Conservation (phyloP, 2,113 vertebrate genomes). For the Emydocephalus ijimae region DNA sequence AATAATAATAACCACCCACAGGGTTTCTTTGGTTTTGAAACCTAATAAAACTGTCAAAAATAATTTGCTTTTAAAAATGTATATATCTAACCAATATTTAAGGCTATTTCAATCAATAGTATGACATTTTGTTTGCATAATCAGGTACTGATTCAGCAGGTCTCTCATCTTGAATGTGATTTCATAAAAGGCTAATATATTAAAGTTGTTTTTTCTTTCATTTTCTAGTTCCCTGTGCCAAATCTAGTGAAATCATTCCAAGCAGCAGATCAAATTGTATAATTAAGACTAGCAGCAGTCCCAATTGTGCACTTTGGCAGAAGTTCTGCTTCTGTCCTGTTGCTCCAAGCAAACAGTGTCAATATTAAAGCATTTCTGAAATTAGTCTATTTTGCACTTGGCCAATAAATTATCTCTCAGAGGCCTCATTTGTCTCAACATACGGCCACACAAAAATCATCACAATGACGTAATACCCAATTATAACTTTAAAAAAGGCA, state of each 20-base stretch:
- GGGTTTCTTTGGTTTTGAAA: neutral
- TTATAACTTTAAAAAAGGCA: too few relatives aligned
- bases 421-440: neutral
- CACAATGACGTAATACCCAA: too few relatives aligned
- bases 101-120: neutral
- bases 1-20: neutral
- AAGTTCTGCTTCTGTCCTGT: neutral
- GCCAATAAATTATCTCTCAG: neutral
- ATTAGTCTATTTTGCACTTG: neutral
- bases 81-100: neutral
- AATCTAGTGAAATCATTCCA: neutral
- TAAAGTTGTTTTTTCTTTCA: neutral
- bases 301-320: neutral
- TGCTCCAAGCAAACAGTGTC: neutral
- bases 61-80: neutral
- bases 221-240: neutral
- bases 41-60: neutral
- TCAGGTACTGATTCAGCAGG: neutral
- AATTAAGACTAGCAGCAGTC: neutral
- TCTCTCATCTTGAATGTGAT: neutral
- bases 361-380: neutral
- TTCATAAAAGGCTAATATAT: neutral
- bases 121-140: neutral
- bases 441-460: too few relatives aligned
- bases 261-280: neutral